Base-by-base conservation (phyloP, 2,113 vertebrate species). In the Alces alces region DNA sequence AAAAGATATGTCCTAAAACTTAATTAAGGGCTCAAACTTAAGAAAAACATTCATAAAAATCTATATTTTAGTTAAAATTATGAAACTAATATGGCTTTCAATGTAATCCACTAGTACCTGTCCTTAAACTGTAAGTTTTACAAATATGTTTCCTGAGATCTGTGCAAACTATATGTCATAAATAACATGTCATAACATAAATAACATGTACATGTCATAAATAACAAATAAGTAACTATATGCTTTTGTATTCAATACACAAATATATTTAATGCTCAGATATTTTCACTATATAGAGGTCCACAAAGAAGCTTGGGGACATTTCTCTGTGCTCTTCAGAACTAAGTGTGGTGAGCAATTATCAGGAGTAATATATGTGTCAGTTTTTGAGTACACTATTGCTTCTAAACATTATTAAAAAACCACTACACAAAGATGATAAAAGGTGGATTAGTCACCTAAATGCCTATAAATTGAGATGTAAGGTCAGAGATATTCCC, bases 361-460 rank as follows among this genome's bases (percentile, higher is more conserved):
- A 80, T 60, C 91, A 93, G 91, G 39, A 98, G 76, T 61, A 79
- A 93, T 28, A 86, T 25, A 84, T 0, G 0, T 52, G 58, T 66
- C 80, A 57, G 78, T 43, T 70, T 93, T 85, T 89, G 55, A 93
- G 54, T 83, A 85, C 7, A 93, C 25, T 58, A 87, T 76, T 36
- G 36, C 47, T 82, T 82, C 64, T 97, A 94, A 89, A 92, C 21
- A 91, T 89, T 89, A 93, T 96, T 97, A 39, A 92, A 95, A 73
- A 87, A 84, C 23, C 28, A 89, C 33, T 93, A 70, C 80, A 76
- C 57, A 55, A 64, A 94, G 93, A 94, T 95, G 89, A 91, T 89
- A 97, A 92, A 97, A 93, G 64, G 84, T 89, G 43, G 79, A 92
- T 92, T 55, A 50, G 93, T 97, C 66, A 78, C 55, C 73, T 61